Base-by-base conservation (phyloP, 2,888 invertebrate species). In the Erynnis tages region DNA sequence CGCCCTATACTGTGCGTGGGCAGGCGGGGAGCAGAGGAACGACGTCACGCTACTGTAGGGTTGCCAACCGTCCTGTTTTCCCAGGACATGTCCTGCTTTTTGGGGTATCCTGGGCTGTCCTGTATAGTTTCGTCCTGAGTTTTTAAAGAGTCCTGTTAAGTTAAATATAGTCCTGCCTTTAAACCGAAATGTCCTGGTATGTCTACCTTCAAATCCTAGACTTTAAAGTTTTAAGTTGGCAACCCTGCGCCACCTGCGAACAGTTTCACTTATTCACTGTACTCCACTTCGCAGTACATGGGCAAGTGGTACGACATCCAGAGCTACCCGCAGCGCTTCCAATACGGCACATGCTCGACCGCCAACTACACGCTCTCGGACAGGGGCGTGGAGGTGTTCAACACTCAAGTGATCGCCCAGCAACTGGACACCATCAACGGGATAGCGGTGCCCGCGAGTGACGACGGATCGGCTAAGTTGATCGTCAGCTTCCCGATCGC, bases 271-370 rank as follows among this genome's bases (percentile, higher is more conserved):
- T 4, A 29, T 17, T 4, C 5, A 17, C 8, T 11, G 3, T 8
- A 2, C 21, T 21, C 47, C 25, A 21, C 8, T 43, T 16, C 2
- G 21, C 69, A 82, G 89, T 90, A 80, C 57, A 56, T 59, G 29
- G 82, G 76, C 2, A 53, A 47, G 1, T 88, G 86, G 88, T 78
- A 76, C 46, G 79, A 82, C 56, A 66, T 85, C 11, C 73, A 80
- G 53, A 79, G 83, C 23, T 86, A 82, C 59, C 82, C 85, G 2
- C 71, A 80, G 13, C 59, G 50, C 0, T 83, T 82, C 76, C 82
- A 85, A 66, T 61, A 57, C 2, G 85, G 85, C 5, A 75, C 78
- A 0, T 86, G 88, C 38, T 70, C 73, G 1, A 76, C 65, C 0
- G 84, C 83, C 1, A 58, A 49, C 0, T 86, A 86, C 58, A 62